phyloP scores from a whole-genome alignment of 2,113 vertebrate species.

The Pteronura brasiliensis region DNA sequence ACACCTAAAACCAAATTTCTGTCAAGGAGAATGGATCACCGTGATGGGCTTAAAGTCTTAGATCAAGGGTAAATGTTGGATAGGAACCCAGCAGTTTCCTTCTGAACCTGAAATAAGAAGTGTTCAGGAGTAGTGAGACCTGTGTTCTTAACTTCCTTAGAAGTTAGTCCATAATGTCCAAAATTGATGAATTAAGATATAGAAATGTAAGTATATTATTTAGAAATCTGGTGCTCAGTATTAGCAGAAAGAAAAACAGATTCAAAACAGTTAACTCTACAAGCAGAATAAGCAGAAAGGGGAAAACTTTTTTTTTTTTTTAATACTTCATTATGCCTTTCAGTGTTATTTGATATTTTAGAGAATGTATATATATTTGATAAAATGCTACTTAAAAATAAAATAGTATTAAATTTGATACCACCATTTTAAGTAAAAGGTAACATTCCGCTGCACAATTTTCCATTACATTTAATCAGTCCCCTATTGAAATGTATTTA shows the following conservation, averaged over 20 bases:
- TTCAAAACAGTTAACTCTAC: neutral
- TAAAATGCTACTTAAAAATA: neutral
- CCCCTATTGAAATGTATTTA: neutral
- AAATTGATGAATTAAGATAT: neutral
- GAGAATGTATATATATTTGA: neutral
- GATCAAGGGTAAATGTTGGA: neutral
- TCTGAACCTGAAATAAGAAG: neutral
- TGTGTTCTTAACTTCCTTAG: neutral
- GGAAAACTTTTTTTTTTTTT: neutral
- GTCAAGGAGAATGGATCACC: neutral
- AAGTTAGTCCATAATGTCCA: neutral
- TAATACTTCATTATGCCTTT: neutral
- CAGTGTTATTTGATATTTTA: neutral
- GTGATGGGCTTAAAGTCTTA: neutral
- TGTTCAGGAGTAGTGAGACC: neutral
- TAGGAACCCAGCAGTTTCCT: neutral
- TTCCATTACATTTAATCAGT: neutral
- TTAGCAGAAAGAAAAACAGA: neutral
- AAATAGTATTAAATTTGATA: neutral
- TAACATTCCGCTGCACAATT: neutral
- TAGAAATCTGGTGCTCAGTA: neutral
- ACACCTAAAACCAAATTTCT: neutral
- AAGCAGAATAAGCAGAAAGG: neutral
- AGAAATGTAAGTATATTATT: neutral
- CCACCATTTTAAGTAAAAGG: neutral